phyloP scores from a whole-genome alignment of 2,113 vertebrate genomes.

The Phalacrocorax pelagicus region DNA sequence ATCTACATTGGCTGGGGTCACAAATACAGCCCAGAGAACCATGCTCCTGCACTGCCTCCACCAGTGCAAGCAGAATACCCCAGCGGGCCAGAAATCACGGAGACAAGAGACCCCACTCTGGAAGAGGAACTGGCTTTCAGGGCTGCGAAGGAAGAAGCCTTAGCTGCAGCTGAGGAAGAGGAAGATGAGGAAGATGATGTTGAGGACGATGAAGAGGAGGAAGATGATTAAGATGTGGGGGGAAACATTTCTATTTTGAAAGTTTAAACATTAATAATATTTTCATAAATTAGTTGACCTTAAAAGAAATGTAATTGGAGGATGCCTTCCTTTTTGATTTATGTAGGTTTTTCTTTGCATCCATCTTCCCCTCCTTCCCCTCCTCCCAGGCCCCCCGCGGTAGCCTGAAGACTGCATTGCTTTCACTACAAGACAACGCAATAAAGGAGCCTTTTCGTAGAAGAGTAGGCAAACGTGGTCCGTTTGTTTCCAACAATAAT shows the following conservation, averaged over 20 bases:
- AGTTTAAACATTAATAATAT: background rate
- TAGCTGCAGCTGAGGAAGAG: constrained; percentile 71
- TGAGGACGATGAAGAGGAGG: constrained; percentile 78
- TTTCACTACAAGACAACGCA: too few relatives aligned
- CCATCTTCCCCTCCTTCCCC: too few relatives aligned
- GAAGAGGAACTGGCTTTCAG: constrained; percentile 84
- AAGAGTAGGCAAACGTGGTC: accelerated
- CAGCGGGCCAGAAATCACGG: constrained; percentile 80
- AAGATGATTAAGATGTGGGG: constrained; percentile 43
- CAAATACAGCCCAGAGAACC: constrained; percentile 82
- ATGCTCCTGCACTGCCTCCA: constrained; percentile 71
- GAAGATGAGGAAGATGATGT: constrained; percentile 68
- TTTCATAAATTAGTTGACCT: background rate
- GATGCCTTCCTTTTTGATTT: background rate
- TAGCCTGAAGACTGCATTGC: accelerated
- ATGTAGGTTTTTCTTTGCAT: background rate
- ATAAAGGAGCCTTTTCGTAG: accelerated
- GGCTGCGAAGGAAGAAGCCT: constrained; percentile 74
- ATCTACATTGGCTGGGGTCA: constrained; percentile 94
- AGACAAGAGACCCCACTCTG: constrained; percentile 82
- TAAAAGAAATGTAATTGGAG: background rate
- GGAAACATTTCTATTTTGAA: background rate
- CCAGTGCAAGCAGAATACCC: constrained; percentile 79
- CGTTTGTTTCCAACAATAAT: too few relatives aligned
- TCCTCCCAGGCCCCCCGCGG: accelerated